A percentile compares a stretch with the other conserved stretches of the same genome.
Evolutionary conservation across 1,140 invertebrate genomes (phyloP).

Genomic region (Drosophila pseudoananassae): DNA sequence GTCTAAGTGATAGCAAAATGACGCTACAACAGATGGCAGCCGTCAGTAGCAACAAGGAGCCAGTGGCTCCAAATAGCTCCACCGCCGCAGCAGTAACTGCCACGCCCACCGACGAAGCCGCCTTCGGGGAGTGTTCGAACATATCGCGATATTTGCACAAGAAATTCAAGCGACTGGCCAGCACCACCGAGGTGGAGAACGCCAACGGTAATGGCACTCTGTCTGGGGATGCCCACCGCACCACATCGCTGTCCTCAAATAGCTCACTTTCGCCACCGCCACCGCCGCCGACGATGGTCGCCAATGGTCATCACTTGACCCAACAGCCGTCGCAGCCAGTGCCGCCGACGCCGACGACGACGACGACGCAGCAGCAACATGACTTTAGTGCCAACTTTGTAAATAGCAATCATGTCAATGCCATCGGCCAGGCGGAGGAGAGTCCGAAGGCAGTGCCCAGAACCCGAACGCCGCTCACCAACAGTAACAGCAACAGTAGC

Average conservation of each 20-base stretch:
- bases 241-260: conserved; percentile 79
- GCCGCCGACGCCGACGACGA: no score
- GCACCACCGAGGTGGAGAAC: conserved; percentile 85
- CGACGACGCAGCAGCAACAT: no score
- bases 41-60: conserved; percentile 43
- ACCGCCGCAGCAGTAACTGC: not conserved
- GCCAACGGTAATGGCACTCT: conserved; percentile 58
- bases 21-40: conserved; percentile 74
- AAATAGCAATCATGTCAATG: conserved; percentile 60
- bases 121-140: conserved; percentile 69
- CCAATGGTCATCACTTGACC: conserved; percentile 39
- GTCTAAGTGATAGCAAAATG: conserved; percentile 80
- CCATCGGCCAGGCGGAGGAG: conserved; percentile 66
- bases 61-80: conserved; percentile 19
- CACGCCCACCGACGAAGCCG: conserved; percentile 47
- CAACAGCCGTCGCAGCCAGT: conserved; percentile 24
- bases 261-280: conserved; percentile 69
- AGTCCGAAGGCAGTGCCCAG: conserved; percentile 40
- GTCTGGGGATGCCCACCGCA: conserved; percentile 63
- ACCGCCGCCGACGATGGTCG: conserved; percentile 31
- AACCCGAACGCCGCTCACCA: conserved; percentile 61
- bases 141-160: conserved; percentile 94
- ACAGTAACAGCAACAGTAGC: conserved; percentile 47
- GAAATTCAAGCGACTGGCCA: conserved; percentile 95
- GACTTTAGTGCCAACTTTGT: conserved; percentile 70